Evolutionary conservation across 2,797 vertebrate species (phyloP), one percentile per base, ranked within the genome.

Genomic region (Onychomys leucogaster): DNA sequence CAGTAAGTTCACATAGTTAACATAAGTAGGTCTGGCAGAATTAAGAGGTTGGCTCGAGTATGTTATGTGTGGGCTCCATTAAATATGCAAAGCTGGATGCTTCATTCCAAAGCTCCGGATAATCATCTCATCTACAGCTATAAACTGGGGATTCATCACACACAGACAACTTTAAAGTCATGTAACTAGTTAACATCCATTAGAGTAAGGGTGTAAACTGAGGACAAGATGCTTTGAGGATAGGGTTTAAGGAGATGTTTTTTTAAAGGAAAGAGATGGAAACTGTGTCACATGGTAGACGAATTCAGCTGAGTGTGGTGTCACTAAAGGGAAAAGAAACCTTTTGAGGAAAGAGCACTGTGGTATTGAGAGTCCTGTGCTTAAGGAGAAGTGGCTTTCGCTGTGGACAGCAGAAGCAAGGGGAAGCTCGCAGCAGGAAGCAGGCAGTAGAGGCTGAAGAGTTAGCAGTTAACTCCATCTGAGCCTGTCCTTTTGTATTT

Each of bases 41-140:
- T 55, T 55, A 37, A 93, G 61, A 80, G 27, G 86, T 95, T 46
- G 75, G 29, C 80, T 77, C 59, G 32, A 63, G 41, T n/a, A 84
- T 29, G 12, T 84, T 37, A 92, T 69, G 11, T 71, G 23, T 49
- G 34, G 85, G 14, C 32, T 52, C 49, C 84, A 29, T 29, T 94
- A 94, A 95, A 85, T 59, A 90, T 17, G 21, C 77, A 94, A 77
- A 12, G 7, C 57, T 81, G 92, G 25, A 32, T 81, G 34, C 16
- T 81, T 43, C 37, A 32, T 61, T 92, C 92, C 41, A 46, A 80
- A 78, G 80, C 27, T 9, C 77, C 17, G 25, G 32, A 43, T 49
- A 67, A 55, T 76, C 4, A 46, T 71, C 37, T 71, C 76, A 0
- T 27, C 41, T 57, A 46, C 4, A 84, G 65, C 49, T 46, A 84